phyloP scores from a whole-genome alignment of 2,797 vertebrate genomes.

The Eospalax fontanierii region DNA sequence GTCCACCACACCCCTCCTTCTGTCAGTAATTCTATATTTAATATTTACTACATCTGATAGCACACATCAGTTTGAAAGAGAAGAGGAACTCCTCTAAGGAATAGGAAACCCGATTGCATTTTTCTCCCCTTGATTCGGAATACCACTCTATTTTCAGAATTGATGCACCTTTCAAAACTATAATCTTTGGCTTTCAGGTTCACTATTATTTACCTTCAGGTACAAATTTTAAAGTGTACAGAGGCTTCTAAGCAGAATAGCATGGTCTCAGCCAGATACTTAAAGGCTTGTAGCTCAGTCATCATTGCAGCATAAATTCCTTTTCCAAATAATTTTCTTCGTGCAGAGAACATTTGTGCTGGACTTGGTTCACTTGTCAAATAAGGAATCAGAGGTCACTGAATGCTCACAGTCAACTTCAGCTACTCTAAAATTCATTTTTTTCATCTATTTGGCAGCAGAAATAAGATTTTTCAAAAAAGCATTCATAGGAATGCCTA shows the following conservation, averaged over 20 bases:
- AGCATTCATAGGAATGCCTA: slow-evolving; percentile 85
- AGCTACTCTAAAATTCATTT: slow-evolving; percentile 91
- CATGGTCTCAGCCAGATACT: slow-evolving; percentile 88
- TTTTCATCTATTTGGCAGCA: slow-evolving; percentile 88
- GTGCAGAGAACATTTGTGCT: slow-evolving; percentile 91
- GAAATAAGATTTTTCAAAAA: slow-evolving; percentile 88
- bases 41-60: slow-evolving; percentile 78
- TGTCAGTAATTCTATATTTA: slow-evolving; percentile 80
- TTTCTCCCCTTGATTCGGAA: slow-evolving; percentile 78
- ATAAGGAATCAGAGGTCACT: slow-evolving; percentile 92
- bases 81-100: slow-evolving; percentile 79
- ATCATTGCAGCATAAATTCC: slow-evolving; percentile 90
- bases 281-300: slow-evolving; percentile 90
- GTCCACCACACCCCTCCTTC: slow-evolving; percentile 43
- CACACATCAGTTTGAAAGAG: slow-evolving; percentile 67
- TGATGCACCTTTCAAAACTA: slow-evolving; percentile 90
- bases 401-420: slow-evolving; percentile 88
- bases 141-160: slow-evolving; percentile 89
- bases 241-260: slow-evolving; percentile 91
- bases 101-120: slow-evolving; percentile 76
- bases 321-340: slow-evolving; percentile 92
- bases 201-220: slow-evolving; percentile 90
- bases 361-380: slow-evolving; percentile 92
- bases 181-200: slow-evolving; percentile 90
- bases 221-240: slow-evolving; percentile 89